These are phyloP conservation scores for Sebastes schlegelii DNA, from an alignment of 2,113 vertebrate species.

Conservation along the genomic window DNA sequence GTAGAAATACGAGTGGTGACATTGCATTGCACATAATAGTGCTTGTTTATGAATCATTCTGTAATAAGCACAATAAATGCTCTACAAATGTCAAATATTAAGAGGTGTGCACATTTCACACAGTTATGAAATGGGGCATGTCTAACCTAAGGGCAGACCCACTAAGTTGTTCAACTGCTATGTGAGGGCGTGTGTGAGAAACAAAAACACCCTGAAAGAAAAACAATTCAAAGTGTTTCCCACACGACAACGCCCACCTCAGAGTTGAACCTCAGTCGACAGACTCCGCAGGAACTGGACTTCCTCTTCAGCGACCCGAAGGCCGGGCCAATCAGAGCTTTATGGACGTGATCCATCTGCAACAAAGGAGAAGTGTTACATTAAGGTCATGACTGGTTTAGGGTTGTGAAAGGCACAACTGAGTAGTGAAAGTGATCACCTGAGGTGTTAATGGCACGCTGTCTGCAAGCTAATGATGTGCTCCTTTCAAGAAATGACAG, in stretches of 20 bases:
- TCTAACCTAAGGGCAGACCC: not conserved
- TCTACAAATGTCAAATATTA: conserved; percentile 8
- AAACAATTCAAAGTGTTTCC: conserved; percentile 34
- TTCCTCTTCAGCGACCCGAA: conserved; percentile 92
- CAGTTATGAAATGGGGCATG: conserved; percentile 3
- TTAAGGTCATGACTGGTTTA: not conserved
- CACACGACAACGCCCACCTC: conserved; percentile 87
- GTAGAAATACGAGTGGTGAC: not conserved
- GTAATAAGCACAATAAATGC: not conserved
- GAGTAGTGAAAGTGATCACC: conserved; percentile 23
- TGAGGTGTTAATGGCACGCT: conserved; percentile 14
- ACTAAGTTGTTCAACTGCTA: conserved; percentile 24
- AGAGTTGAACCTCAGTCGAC: conserved; percentile 92
- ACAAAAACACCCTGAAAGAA: conserved; percentile 8
- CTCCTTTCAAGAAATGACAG: not conserved
- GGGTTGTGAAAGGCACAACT: conserved; percentile 1
- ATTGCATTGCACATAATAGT: not conserved
- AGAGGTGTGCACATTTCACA: conserved; percentile 18
- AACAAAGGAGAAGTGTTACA: conserved; percentile 35
- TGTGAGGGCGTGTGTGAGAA: conserved; percentile 60
- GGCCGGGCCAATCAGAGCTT: conserved; percentile 90
- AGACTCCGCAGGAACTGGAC: conserved; percentile 91
- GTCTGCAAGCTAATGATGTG: not conserved
- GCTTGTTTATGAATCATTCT: not conserved
- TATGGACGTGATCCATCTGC: conserved; percentile 94